Percentiles rank a stretch among this genome's conserved stretches.
These are phyloP conservation scores for Ammodytes dubius DNA, from an alignment of 2,113 vertebrate genomes.

Conservation along the genomic window DNA sequence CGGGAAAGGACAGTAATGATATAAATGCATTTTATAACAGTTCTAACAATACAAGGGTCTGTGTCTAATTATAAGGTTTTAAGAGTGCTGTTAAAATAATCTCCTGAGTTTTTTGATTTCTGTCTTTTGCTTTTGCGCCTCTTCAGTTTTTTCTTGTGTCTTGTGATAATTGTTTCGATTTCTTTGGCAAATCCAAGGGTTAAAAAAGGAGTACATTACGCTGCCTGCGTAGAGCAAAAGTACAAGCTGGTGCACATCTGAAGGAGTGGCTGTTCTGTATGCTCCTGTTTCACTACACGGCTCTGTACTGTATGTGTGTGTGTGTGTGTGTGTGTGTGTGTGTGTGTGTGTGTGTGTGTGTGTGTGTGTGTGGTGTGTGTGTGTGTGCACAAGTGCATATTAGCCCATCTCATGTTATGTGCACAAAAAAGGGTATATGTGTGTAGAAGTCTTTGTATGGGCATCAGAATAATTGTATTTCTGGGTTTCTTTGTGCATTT, in stretches of 20 bases:
- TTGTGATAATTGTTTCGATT: not conserved
- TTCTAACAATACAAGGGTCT: not conserved
- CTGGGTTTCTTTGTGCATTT: not conserved
- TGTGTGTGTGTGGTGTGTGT: not conserved
- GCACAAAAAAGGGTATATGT: slow-evolving; percentile 1
- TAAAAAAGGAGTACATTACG: not conserved
- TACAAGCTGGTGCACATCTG: slow-evolving; percentile 77
- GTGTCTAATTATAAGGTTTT: not conserved
- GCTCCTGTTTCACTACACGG: not conserved
- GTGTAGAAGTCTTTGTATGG: not conserved
- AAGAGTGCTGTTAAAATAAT: not conserved
- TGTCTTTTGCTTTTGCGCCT: not conserved
- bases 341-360: not conserved
- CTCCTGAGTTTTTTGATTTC: not conserved
- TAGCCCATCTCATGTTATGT: not conserved
- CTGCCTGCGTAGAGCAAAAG: slow-evolving; percentile 2
- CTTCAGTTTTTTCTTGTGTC: not conserved
- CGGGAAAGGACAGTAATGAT: not conserved
- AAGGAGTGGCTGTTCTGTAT: slow-evolving; percentile 69
- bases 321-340: not conserved
- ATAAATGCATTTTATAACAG: not conserved
- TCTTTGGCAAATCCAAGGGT: not conserved
- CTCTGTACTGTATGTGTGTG: slow-evolving; percentile 8
- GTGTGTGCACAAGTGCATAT: slow-evolving; percentile 17
- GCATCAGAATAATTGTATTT: not conserved